A percentile compares a stretch with the other conserved stretches of the same genome.
These are phyloP conservation scores for Plodia interpunctella DNA, from an alignment of 1,140 invertebrate species.

Conservation along the genomic window DNA sequence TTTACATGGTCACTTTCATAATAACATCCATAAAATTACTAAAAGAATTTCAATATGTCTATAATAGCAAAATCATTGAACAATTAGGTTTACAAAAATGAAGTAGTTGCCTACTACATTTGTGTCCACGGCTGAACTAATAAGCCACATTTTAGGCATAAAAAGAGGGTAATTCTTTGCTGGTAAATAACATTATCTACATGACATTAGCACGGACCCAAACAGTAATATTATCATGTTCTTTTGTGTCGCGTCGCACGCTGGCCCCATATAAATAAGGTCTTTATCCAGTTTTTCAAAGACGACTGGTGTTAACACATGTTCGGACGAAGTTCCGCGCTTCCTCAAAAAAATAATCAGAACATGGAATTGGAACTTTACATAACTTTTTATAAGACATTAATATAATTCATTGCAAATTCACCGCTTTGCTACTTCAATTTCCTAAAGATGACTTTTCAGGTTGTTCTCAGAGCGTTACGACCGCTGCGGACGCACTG, in stretches of 20 bases:
- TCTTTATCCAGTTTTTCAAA: slow-evolving; percentile 72
- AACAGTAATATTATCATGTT: slow-evolving; percentile 67
- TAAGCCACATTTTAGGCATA: slow-evolving; percentile 24
- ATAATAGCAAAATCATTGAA: too few relatives aligned
- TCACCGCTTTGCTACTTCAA: too few relatives aligned
- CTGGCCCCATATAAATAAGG: slow-evolving; percentile 73
- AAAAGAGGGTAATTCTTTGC: slow-evolving; percentile 31
- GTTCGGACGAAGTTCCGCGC: slow-evolving; percentile 56
- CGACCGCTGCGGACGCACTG: too few relatives aligned
- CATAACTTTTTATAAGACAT: background rate
- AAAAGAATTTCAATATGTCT: too few relatives aligned
- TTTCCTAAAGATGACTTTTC: too few relatives aligned
- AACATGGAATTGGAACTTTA: background rate
- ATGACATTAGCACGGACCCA: slow-evolving; percentile 56
- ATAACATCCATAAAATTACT: too few relatives aligned
- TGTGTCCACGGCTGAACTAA: background rate
- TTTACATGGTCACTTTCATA: too few relatives aligned
- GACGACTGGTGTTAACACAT: slow-evolving; percentile 68
- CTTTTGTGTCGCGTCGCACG: slow-evolving; percentile 62
- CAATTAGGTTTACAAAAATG: too few relatives aligned
- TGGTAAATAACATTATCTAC: slow-evolving; percentile 63
- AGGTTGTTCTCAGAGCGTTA: too few relatives aligned
- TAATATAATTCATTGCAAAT: too few relatives aligned
- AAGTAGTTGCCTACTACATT: too few relatives aligned
- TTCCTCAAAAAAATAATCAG: background rate